Percentiles rank a stretch among this genome's conserved stretches.
Conservation (phyloP, 92 coral and sea anemone species). For the Palythoa caribaeorum region DNA sequence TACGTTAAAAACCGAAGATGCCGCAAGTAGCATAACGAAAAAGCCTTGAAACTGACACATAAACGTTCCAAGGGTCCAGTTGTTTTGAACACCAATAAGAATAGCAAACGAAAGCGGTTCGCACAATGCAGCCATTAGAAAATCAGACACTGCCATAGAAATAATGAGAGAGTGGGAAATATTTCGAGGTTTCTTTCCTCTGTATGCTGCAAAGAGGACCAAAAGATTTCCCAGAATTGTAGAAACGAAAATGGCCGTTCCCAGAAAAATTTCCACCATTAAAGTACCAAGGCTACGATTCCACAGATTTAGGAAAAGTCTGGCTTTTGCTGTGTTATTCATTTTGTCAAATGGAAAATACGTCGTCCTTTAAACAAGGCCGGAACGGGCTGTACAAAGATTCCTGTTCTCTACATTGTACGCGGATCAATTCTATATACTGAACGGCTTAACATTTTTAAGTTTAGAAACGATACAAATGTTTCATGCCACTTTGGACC, state of each 20-base stretch:
- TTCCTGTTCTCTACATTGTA: too few relatives aligned
- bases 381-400: too few relatives aligned
- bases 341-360: background rate
- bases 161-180: slow-evolving; percentile 64
- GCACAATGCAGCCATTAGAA: slow-evolving; percentile 69
- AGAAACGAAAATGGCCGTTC: slow-evolving; percentile 43
- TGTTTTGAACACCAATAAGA: slow-evolving; percentile 42
- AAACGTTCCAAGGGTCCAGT: slow-evolving; percentile 63
- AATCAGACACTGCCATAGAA: slow-evolving; percentile 69
- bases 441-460: too few relatives aligned
- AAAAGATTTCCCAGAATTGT: slow-evolving; percentile 69
- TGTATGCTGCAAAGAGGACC: slow-evolving; percentile 57
- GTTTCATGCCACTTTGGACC: too few relatives aligned
- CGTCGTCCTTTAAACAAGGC: too few relatives aligned
- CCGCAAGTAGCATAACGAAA: slow-evolving; percentile 53
- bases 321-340: slow-evolving; percentile 15
- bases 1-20: slow-evolving; percentile 69
- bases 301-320: slow-evolving; percentile 6
- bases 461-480: too few relatives aligned
- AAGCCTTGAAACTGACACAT: slow-evolving; percentile 79
- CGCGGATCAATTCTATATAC: too few relatives aligned
- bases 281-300: background rate
- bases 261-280: slow-evolving; percentile 14
- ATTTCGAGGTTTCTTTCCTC: slow-evolving; percentile 61
- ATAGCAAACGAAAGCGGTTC: slow-evolving; percentile 71